Percentiles rank a stretch among this genome's conserved stretches.
phyloP scores from a whole-genome alignment of 2,797 vertebrate genomes.

The Pseudochromis fuscus region DNA sequence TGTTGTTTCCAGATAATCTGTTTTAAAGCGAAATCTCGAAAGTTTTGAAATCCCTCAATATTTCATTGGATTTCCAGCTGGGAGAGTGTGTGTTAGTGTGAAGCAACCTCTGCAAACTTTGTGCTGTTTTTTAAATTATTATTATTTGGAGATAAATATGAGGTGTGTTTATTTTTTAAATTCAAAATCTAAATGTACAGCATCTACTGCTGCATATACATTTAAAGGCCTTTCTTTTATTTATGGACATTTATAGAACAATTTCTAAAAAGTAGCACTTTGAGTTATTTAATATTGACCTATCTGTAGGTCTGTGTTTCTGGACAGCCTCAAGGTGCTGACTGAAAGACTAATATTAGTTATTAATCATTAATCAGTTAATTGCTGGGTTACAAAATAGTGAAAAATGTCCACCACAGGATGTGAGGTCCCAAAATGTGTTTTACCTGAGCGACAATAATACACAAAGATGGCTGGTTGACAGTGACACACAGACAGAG shows the following conservation, averaged over 20 bases:
- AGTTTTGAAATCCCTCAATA: constrained; percentile 9
- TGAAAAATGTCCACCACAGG: neutral
- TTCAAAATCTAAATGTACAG: too few relatives aligned
- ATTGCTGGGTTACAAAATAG: neutral
- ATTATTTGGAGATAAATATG: neutral
- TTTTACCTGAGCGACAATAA: neutral
- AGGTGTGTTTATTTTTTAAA: neutral
- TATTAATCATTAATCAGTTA: too few relatives aligned
- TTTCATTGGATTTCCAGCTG: constrained; percentile 3
- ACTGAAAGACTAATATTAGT: neutral
- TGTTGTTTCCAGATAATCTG: neutral
- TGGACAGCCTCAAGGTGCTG: neutral
- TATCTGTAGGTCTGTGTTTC: too few relatives aligned
- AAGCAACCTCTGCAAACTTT: constrained; percentile 43
- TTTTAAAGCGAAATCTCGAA: neutral
- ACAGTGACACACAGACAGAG: neutral
- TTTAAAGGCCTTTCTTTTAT: too few relatives aligned
- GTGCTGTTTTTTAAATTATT: neutral
- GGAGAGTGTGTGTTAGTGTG: constrained; percentile 7
- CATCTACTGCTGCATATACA: neutral
- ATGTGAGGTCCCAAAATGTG: neutral
- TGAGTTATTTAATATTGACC: neutral
- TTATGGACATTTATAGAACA: neutral
- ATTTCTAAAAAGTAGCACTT: neutral
- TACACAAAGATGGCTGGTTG: neutral